A percentile compares a stretch with the other conserved stretches of the same genome.
phyloP scores from a whole-genome alignment of 2,797 vertebrate species.

The Balearica regulorum region DNA sequence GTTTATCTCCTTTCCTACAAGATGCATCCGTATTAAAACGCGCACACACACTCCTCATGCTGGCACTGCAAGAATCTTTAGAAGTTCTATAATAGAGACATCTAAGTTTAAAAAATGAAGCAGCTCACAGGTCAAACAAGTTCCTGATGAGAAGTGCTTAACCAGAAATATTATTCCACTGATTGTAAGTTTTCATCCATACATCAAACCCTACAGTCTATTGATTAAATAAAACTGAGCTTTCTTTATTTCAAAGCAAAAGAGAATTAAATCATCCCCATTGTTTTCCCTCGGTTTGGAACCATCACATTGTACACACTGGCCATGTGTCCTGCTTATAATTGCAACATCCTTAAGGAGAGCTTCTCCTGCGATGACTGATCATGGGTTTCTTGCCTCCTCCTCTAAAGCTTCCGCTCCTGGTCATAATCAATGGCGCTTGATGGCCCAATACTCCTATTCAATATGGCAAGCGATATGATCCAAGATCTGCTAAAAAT shows the following conservation, averaged over 20 bases:
- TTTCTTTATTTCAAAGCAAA: conserved; percentile 27
- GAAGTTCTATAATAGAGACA: conserved; percentile 50
- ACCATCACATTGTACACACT: not conserved
- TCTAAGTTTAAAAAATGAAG: conserved; percentile 52
- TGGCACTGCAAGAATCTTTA: conserved; percentile 1
- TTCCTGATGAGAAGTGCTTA: conserved; percentile 52
- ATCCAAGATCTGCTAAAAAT: conserved; percentile 5
- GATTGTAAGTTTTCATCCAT: conserved; percentile 37
- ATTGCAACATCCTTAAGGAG: not conserved
- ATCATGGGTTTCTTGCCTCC: not conserved
- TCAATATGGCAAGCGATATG: not conserved
- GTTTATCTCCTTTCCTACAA: conserved; percentile 32
- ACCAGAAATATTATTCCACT: conserved; percentile 19
- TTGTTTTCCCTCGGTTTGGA: conserved; percentile 31
- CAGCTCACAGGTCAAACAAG: conserved; percentile 43
- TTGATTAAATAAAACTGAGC: conserved; percentile 46
- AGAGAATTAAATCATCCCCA: conserved; percentile 19
- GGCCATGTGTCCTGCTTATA: not conserved
- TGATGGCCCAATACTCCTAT: conserved; percentile 15
- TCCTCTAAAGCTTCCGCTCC: conserved; percentile 21
- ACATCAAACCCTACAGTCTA: not conserved
- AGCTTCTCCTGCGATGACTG: not conserved
- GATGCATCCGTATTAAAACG: not conserved
- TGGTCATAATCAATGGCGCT: not conserved
- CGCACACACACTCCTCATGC: not conserved